Conservation (phyloP, 2,797 vertebrate genomes). For the Falco cherrug region DNA sequence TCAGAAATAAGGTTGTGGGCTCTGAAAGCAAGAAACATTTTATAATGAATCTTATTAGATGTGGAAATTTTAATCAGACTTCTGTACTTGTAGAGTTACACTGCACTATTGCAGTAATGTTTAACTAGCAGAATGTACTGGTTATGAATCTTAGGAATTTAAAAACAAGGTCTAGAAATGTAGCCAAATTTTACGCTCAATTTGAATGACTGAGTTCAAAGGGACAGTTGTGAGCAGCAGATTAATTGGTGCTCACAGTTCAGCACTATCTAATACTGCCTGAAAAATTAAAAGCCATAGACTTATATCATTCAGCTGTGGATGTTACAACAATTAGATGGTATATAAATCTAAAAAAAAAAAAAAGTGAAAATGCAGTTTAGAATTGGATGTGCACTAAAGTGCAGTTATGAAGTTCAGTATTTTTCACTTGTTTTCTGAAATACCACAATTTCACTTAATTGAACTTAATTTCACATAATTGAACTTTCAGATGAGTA, state of each 20-base stretch:
- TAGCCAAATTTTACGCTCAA: background rate
- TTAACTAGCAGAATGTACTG: background rate
- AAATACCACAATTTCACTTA: background rate
- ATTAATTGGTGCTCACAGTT: background rate
- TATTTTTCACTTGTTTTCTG: background rate
- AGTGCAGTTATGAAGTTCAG: background rate
- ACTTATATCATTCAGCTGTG: background rate
- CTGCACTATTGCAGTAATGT: background rate
- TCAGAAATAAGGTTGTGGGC: background rate
- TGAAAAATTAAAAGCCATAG: background rate
- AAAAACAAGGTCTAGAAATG: background rate
- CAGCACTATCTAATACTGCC: background rate
- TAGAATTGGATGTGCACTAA: background rate
- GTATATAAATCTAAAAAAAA: background rate
- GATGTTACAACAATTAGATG: background rate
- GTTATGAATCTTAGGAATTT: background rate
- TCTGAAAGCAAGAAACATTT: background rate
- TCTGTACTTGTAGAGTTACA: background rate
- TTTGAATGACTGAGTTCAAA: background rate
- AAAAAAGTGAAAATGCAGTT: background rate
- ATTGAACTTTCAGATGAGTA: background rate
- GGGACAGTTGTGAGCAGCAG: background rate
- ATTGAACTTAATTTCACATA: background rate
- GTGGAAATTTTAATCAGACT: conserved; percentile 8
- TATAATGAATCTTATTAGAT: conserved; percentile 3